Conservation (phyloP, 2,113 vertebrate genomes). For the Cacatua alba region DNA sequence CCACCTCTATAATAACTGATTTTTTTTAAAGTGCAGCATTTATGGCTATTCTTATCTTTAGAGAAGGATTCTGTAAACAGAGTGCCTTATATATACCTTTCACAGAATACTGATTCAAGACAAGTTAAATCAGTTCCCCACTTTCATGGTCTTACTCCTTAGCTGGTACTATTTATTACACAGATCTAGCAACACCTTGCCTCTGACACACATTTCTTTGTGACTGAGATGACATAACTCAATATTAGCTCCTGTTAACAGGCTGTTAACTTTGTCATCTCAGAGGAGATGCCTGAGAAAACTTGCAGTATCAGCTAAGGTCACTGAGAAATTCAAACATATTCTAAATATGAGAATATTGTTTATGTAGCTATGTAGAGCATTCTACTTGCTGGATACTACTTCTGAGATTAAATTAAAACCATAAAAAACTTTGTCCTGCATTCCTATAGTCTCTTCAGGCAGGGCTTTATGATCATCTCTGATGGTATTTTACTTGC, state of each 20-base stretch:
- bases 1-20: not conserved
- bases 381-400: not conserved
- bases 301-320: not conserved
- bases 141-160: not conserved
- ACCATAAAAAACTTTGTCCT: not conserved
- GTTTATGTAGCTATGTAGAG: not conserved
- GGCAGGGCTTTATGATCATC: not conserved
- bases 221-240: not conserved
- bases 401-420: conserved; percentile 42
- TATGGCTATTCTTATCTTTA: not conserved
- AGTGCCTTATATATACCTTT: not conserved
- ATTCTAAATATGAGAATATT: not conserved
- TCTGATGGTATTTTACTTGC: not conserved
- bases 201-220: not conserved
- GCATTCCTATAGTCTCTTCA: not conserved
- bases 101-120: not conserved
- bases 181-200: not conserved
- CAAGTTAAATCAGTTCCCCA: not conserved
- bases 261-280: not conserved
- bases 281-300: not conserved
- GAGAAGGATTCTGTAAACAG: not conserved
- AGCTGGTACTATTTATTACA: not conserved
- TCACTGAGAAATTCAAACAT: not conserved
- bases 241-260: not conserved
- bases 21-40: not conserved